A percentile compares a stretch with the other conserved stretches of the same genome.
These are phyloP conservation scores for Scaptomyza pallida DNA, from an alignment of 1,140 invertebrate genomes.

Conservation along the genomic window DNA sequence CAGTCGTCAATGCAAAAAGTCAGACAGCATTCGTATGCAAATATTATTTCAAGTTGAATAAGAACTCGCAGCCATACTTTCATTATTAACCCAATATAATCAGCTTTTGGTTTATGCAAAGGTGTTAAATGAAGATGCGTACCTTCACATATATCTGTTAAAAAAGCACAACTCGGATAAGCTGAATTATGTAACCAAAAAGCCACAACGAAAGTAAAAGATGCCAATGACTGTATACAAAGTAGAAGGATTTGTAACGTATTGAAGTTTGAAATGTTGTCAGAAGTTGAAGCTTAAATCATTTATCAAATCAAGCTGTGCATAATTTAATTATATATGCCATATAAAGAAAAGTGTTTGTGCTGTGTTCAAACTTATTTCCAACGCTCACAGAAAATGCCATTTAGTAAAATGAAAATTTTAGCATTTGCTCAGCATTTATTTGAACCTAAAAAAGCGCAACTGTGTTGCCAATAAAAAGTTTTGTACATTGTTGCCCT, in stretches of 20 bases:
- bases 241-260: background rate
- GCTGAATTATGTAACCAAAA: background rate
- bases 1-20: background rate
- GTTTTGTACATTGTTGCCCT: background rate
- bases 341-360: too few relatives aligned
- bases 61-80: background rate
- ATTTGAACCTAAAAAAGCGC: background rate
- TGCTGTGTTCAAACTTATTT: too few relatives aligned
- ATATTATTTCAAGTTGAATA: background rate
- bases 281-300: background rate
- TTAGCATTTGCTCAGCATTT: background rate
- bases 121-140: background rate
- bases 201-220: background rate
- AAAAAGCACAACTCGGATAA: background rate
- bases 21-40: background rate
- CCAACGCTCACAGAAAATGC: too few relatives aligned
- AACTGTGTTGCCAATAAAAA: background rate
- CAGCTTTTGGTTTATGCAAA: background rate
- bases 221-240: background rate
- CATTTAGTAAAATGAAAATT: background rate
- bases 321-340: too few relatives aligned
- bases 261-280: background rate
- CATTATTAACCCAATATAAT: background rate
- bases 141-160: background rate
- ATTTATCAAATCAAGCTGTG: too few relatives aligned